Evolutionary conservation across 2,888 invertebrate species (phyloP).

Genomic region (Autographa pulchrina): DNA sequence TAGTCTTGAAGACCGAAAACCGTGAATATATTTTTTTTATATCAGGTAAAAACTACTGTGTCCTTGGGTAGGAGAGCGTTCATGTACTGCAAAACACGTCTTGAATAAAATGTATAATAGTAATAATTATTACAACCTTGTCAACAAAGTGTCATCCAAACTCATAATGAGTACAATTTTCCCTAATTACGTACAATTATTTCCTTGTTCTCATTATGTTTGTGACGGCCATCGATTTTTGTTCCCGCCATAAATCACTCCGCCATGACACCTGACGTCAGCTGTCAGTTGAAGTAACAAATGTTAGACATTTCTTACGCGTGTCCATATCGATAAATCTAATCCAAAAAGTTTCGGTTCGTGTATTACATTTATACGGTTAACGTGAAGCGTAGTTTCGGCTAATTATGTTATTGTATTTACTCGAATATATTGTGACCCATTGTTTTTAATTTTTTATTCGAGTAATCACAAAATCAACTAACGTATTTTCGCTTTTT

Average conservation of each 20-base stretch:
- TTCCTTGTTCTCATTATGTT: background rate
- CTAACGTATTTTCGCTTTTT: no score
- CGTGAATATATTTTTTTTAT: no score
- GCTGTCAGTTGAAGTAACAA: constrained; percentile 37
- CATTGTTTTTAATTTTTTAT: no score
- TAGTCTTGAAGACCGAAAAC: no score
- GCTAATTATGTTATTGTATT: no score
- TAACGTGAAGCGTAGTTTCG: background rate
- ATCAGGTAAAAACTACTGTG: no score
- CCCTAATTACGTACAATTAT: background rate
- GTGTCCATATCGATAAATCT: background rate
- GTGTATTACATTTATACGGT: background rate
- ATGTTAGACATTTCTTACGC: constrained; percentile 45
- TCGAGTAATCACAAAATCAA: no score
- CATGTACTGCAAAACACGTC: no score
- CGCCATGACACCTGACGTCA: constrained; percentile 29
- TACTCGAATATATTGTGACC: no score
- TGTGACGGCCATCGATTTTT: background rate
- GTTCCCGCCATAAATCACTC: constrained; percentile 43
- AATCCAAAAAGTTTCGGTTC: background rate
- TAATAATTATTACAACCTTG: background rate
- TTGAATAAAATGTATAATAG: background rate
- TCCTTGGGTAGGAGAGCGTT: no score
- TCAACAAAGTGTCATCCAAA: background rate
- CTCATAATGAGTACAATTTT: background rate